Base-by-base conservation (phyloP, 2,888 invertebrate genomes). In the Trachelus iudaicus region DNA sequence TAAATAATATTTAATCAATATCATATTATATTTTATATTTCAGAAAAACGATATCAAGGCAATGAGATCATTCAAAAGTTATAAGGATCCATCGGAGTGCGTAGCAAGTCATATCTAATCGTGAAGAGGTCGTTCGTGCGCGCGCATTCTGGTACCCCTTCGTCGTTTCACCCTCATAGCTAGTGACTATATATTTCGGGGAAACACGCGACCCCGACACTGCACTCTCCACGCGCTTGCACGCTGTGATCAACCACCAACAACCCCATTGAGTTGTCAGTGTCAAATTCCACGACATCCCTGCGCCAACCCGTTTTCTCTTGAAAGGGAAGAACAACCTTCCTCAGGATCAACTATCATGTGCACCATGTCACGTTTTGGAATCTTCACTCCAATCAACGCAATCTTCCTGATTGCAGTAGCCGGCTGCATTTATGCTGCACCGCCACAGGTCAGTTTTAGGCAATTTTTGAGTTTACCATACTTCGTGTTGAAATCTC, bases 151-250 rank as follows among this genome's bases (percentile, higher is more conserved):
- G n/a, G 23, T n/a, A 35, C 74, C 74, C 74, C 74, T 34, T n/a
- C 35, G 30, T 35, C 37, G 74, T 30, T 35, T 35, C 76, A 75
- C 73, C 75, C 79, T 83, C 83, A 34, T 37, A n/a, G 79, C 23
- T 35, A 75, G 74, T 73, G 75, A 73, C 85, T 89, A 89, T 88
- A 89, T 89, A 89, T 87, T 88, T 82, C 80, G 82, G 80, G 84
- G 83, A 80, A 85, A 80, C 84, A 83, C 84, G 84, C 84, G 83
- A 81, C 81, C 81, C 84, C 78, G 81, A 81, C 85, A 89, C 83
- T 85, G 82, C 82, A 79, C 81, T 74, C 30, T 31, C 71, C 80
- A 81, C 82, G 80, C 83, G 83, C 81, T 82, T 82, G 76, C 77
- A 76, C 83, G 79, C 79, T 40, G 69, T 80, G 76, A 76, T 73